phyloP scores from a whole-genome alignment of 2,113 vertebrate species.

The Syrrhaptes paradoxus region DNA sequence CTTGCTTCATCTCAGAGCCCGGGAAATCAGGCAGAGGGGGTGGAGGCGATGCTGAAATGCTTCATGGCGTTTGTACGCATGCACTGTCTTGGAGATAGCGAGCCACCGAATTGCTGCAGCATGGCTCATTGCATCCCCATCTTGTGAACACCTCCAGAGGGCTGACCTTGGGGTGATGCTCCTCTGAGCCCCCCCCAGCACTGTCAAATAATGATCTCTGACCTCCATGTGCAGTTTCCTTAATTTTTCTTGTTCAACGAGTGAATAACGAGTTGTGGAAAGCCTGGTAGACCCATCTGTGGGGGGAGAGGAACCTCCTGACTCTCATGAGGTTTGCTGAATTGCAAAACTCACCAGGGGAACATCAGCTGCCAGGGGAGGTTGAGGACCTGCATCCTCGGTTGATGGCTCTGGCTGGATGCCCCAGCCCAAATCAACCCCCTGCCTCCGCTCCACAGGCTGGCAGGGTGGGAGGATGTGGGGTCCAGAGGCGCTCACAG shows the following conservation, averaged over 20 bases:
- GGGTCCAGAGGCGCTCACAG: not conserved
- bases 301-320: not conserved
- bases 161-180: not conserved
- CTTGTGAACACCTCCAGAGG: not conserved
- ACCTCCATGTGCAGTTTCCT: not conserved
- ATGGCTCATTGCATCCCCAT: not conserved
- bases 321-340: not conserved
- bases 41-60: not conserved
- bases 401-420: not conserved
- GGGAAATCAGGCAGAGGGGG: not conserved
- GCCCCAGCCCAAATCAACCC: not conserved
- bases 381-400: not conserved
- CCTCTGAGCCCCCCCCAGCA: not conserved
- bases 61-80: not conserved
- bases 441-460: rapidly evolving
- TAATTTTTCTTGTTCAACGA: not conserved
- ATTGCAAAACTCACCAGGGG: not conserved
- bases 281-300: not conserved
- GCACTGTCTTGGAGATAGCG: not conserved
- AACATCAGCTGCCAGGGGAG: not conserved
- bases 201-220: not conserved
- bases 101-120: not conserved
- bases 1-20: not conserved
- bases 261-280: not conserved
- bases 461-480: not conserved